phyloP scores from a whole-genome alignment of 2,888 invertebrate genomes.

The Athrips mouffetella region DNA sequence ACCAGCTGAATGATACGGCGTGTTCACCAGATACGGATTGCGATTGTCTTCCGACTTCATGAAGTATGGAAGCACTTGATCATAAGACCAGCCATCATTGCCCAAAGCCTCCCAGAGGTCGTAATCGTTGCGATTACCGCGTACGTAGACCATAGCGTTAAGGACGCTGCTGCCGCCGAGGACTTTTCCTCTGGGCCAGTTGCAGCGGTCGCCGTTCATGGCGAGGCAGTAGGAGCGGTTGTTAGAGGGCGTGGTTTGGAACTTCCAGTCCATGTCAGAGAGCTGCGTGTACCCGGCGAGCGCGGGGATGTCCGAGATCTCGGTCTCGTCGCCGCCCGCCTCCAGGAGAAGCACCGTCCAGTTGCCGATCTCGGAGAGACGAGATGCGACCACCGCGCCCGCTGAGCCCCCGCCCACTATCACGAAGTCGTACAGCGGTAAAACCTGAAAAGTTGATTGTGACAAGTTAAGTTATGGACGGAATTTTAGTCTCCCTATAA shows the following conservation, averaged over 20 bases:
- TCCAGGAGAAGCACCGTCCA: conserved; percentile 91
- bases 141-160: conserved; percentile 94
- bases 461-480: too few relatives aligned
- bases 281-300: conserved; percentile 90
- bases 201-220: conserved; percentile 91
- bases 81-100: conserved; percentile 92
- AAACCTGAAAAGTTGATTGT: conserved; percentile 74
- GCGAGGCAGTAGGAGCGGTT: conserved; percentile 90
- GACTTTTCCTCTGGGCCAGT: conserved; percentile 95
- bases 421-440: conserved; percentile 90
- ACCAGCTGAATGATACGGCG: conserved; percentile 86
- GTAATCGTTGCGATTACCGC: conserved; percentile 92
- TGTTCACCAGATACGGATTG: conserved; percentile 87
- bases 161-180: conserved; percentile 92
- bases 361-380: conserved; percentile 87
- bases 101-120: conserved; percentile 91
- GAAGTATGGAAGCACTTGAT: conserved; percentile 89
- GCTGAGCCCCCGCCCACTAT: conserved; percentile 93
- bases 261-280: conserved; percentile 94
- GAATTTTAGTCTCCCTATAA: too few relatives aligned
- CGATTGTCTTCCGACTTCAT: conserved; percentile 92
- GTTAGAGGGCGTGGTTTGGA: conserved; percentile 88
- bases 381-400: conserved; percentile 91
- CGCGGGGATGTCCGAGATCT: conserved; percentile 92
- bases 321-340: conserved; percentile 93